A percentile compares a stretch with the other conserved stretches of the same genome.
Conservation (phyloP, 2,888 invertebrate genomes). For the Drosophila macrospina region DNA sequence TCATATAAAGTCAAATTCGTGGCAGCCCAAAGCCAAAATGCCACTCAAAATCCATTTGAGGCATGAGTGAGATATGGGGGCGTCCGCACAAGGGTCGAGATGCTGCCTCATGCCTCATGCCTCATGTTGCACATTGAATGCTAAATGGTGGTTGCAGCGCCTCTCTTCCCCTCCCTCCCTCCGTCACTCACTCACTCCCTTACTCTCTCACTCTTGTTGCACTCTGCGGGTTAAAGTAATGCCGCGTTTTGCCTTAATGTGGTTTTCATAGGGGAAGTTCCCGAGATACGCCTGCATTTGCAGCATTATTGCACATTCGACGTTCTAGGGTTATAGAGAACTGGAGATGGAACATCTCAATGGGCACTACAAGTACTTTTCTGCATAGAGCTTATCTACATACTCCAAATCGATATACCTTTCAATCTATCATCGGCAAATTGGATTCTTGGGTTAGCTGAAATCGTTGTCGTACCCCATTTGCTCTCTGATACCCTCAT, state of each 20-base stretch:
- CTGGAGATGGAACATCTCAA: not conserved
- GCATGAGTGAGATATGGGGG: constrained; percentile 26
- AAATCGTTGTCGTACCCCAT: constrained; percentile 25
- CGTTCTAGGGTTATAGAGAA: constrained; percentile 3
- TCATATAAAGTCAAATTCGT: constrained; percentile 71
- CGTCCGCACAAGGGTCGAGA: constrained; percentile 12
- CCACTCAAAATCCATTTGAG: constrained; percentile 65
- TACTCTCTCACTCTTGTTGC: not conserved
- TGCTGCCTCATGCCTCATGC: constrained; percentile 28
- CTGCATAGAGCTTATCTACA: constrained; percentile 37
- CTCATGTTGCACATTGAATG: constrained; percentile 10
- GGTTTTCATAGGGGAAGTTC: constrained; percentile 24
- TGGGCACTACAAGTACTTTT: constrained; percentile 10
- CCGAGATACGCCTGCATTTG: constrained; percentile 36
- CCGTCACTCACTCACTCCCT: not conserved
- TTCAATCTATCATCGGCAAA: constrained; percentile 64
- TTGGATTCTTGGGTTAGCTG: constrained; percentile 51
- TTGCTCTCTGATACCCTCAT: constrained; percentile 47
- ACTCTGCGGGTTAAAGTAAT: constrained; percentile 37
- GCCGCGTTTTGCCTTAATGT: constrained; percentile 34
- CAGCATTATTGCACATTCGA: constrained; percentile 26
- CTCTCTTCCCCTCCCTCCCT: constrained; percentile 7
- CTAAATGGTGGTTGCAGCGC: constrained; percentile 25
- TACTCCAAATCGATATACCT: constrained; percentile 39
- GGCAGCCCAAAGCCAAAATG: constrained; percentile 76